Percentiles rank a stretch among this genome's conserved stretches.
phyloP scores from a whole-genome alignment of 2,113 vertebrate genomes.

The Thryonomys swinderianus region DNA sequence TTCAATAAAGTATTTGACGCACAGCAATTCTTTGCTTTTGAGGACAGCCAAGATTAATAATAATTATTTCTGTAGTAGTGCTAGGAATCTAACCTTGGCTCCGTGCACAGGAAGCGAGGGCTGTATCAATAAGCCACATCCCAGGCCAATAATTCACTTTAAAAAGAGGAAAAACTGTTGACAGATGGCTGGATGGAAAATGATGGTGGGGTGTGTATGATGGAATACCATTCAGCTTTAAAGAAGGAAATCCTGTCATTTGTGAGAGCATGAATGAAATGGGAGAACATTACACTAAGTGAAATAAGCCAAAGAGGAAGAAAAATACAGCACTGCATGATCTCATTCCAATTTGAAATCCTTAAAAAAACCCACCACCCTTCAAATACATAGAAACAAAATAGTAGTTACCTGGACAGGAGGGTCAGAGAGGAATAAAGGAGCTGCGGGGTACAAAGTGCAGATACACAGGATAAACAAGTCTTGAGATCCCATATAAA shows the following conservation, averaged over 20 bases:
- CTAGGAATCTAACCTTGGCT: background rate
- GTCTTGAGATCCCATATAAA: background rate
- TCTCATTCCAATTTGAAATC: background rate
- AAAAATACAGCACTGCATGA: background rate
- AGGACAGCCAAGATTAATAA: background rate
- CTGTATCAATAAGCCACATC: background rate
- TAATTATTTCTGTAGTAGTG: background rate
- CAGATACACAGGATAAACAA: background rate
- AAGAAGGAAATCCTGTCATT: background rate
- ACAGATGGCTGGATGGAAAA: background rate
- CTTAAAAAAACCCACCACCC: background rate
- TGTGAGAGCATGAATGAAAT: background rate
- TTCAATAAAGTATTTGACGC: background rate
- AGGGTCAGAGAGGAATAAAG: background rate
- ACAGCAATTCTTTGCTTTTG: background rate
- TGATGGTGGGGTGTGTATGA: background rate
- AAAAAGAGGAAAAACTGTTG: background rate
- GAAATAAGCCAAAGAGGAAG: background rate
- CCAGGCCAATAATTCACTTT: background rate
- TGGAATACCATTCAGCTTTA: background rate
- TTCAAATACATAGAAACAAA: background rate
- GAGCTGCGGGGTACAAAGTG: background rate
- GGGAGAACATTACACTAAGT: background rate
- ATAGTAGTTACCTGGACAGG: background rate
- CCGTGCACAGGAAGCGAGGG: background rate